phyloP scores from a whole-genome alignment of 2,888 invertebrate genomes.

The Loripinus fragilis region DNA sequence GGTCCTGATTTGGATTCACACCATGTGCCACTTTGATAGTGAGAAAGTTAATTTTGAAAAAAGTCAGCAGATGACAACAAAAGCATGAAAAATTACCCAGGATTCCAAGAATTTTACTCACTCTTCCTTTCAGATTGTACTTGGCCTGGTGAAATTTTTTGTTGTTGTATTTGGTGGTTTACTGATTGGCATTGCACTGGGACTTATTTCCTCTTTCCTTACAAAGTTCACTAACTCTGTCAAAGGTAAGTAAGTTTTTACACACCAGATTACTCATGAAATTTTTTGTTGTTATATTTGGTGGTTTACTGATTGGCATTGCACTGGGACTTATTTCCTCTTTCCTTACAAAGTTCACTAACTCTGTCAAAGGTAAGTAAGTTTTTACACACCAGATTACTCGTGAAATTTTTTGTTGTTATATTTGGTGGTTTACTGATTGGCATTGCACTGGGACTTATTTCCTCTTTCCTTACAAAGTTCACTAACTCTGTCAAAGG shows the following conservation, averaged over 20 bases:
- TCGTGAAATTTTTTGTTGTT: constrained; percentile 85
- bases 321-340: constrained; percentile 84
- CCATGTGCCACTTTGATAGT: too few species aligned
- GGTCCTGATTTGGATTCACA: too few species aligned
- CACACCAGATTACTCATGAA: too few species aligned
- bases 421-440: constrained; percentile 85
- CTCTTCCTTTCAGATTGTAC: constrained; percentile 81
- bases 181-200: constrained; percentile 84
- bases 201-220: constrained; percentile 84
- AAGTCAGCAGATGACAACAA: too few species aligned
- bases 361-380: constrained; percentile 82
- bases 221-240: constrained; percentile 83
- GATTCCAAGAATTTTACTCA: too few species aligned
- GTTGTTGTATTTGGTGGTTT: constrained; percentile 85
- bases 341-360: constrained; percentile 82
- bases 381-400: too few species aligned
- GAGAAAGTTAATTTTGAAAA: too few species aligned
- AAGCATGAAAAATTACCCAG: too few species aligned
- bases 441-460: constrained; percentile 84
- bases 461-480: constrained; percentile 84
- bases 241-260: constrained; percentile 73
- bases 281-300: constrained; percentile 85
- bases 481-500: constrained; percentile 83
- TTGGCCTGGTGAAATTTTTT: constrained; percentile 85
- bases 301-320: constrained; percentile 85